These are phyloP conservation scores for Anser cygnoides DNA, from an alignment of 2,113 vertebrate genomes.

Conservation along the genomic window DNA sequence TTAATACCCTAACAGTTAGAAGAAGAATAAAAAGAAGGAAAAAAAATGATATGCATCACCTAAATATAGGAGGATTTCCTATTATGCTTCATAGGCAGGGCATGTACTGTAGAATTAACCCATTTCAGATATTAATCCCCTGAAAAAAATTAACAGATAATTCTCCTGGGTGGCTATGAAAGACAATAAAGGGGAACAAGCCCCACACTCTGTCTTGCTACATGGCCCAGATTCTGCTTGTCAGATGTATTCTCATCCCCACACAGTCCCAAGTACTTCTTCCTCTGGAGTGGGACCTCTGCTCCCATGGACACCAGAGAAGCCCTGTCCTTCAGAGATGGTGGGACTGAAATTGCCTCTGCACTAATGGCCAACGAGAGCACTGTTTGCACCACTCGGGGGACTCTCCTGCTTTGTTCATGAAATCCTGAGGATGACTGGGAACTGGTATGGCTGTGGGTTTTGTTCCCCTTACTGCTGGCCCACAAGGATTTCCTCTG, in stretches of 20 bases:
- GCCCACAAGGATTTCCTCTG: background rate
- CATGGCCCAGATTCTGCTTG: background rate
- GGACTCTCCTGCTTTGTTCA: background rate
- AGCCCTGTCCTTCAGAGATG: background rate
- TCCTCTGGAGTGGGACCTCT: background rate
- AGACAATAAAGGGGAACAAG: background rate
- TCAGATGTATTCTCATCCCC: background rate
- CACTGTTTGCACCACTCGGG: fast-evolving
- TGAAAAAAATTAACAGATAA: background rate
- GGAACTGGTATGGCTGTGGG: background rate
- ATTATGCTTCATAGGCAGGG: background rate
- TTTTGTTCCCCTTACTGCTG: background rate
- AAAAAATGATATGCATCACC: background rate
- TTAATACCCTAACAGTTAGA: background rate
- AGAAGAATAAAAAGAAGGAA: background rate
- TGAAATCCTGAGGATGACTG: background rate
- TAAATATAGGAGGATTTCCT: background rate
- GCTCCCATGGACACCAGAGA: background rate
- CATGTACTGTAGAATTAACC: background rate
- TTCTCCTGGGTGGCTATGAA: background rate
- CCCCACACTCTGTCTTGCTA: background rate
- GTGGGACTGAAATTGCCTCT: background rate
- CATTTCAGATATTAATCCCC: background rate
- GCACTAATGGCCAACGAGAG: background rate
- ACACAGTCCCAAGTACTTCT: fast-evolving